phyloP scores from a whole-genome alignment of 2,113 vertebrate genomes.

The Echinops telfairi region DNA sequence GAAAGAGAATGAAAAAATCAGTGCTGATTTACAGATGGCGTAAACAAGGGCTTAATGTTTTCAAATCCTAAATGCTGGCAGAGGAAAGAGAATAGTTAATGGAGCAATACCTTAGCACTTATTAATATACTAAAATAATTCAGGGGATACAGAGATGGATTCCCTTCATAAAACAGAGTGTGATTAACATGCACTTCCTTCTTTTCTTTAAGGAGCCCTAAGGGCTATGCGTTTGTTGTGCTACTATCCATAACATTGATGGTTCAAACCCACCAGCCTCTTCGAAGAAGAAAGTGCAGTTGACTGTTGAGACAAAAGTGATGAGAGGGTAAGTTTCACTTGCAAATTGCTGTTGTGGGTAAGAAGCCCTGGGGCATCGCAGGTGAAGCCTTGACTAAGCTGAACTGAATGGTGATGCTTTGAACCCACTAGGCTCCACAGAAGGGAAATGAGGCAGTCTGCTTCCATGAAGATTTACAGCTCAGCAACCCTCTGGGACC shows the following conservation, averaged over 20 bases:
- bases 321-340: not conserved
- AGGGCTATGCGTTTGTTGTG: not conserved
- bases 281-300: too few relatives aligned
- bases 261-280: too few relatives aligned
- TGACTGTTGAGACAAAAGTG: not conserved
- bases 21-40: slow-evolving; percentile 6
- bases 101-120: not conserved
- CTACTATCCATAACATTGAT: not conserved
- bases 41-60: slow-evolving; percentile 59
- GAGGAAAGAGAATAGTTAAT: not conserved
- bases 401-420: too few relatives aligned
- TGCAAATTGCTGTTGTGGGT: not conserved
- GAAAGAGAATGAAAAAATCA: not conserved
- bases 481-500: too few relatives aligned
- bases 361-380: too few relatives aligned
- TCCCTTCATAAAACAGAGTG: not conserved
- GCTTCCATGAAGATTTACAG: too few relatives aligned
- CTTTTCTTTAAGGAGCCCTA: not conserved
- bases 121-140: slow-evolving; percentile 50
- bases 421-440: too few relatives aligned
- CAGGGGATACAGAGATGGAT: not conserved
- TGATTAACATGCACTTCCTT: not conserved
- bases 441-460: too few relatives aligned
- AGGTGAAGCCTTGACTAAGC: too few relatives aligned
- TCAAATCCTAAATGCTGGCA: slow-evolving; percentile 38